Evolutionary conservation across 2,113 vertebrate genomes (phyloP).

Genomic region (Lathamus discolor): DNA sequence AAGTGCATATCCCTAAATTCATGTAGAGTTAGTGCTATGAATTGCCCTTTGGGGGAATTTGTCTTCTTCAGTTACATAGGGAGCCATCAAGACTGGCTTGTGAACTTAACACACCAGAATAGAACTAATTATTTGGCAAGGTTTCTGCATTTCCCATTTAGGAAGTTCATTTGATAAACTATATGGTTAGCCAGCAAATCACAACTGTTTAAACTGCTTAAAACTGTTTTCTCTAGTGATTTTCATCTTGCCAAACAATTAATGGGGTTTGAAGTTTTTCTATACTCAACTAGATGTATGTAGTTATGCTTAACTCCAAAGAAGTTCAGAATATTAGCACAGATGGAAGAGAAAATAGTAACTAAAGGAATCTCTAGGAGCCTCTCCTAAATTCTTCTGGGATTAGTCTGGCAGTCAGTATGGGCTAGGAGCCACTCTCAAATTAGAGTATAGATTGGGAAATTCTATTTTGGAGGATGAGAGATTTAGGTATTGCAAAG

Average conservation of each 20-base stretch:
- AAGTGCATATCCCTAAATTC: background rate
- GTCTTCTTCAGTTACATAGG: background rate
- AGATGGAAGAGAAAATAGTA: background rate
- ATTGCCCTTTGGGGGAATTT: background rate
- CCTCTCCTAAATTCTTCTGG: background rate
- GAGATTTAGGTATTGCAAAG: background rate
- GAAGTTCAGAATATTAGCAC: background rate
- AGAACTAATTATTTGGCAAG: background rate
- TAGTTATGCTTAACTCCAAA: background rate
- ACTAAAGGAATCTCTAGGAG: background rate
- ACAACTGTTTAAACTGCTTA: background rate
- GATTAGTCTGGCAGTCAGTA: background rate
- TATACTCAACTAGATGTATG: background rate
- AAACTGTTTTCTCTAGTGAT: background rate
- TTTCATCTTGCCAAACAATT: background rate
- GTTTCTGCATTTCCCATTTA: slow-evolving; percentile 1
- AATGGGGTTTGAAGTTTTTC: background rate
- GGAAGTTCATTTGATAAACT: slow-evolving; percentile 16
- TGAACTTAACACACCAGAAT: background rate
- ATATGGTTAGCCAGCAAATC: background rate
- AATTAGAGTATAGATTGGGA: background rate
- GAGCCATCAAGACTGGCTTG: background rate
- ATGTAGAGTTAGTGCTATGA: background rate
- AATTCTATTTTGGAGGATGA: background rate
- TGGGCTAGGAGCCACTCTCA: background rate